Base-by-base conservation (phyloP, 2,888 invertebrate genomes). In the Sphaerophoria taeniata region DNA sequence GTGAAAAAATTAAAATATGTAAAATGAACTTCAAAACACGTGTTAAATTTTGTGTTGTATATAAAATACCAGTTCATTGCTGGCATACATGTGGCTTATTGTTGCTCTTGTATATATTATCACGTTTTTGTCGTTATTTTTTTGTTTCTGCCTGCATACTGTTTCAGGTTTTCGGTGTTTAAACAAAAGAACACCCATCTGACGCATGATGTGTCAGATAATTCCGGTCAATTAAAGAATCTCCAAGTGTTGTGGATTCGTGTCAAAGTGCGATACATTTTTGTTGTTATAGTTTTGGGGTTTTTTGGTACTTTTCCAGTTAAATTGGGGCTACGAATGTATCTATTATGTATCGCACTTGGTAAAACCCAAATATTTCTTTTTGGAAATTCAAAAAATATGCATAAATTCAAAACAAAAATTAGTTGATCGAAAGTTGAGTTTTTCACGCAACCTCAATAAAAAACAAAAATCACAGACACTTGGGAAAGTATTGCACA, bases 1-100 rank as follows among this genome's bases (percentile, higher is more conserved):
- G 36, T 51, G 0, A 56, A 16, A n/a, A 39, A 65, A 65, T 6
- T 36, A 36, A 6, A 9, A 43, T 43, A 65, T n/a, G n/a, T n/a
- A n/a, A n/a, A n/a, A n/a, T n/a, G n/a, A 65, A 34, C 67, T 67
- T 31, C n/a, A 24, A 67, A 67, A 53, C 67, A 67, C 67, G 67
- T 67, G 67, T 67, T 67, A 4, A 67, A n/a, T n/a, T 36, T 67
- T 39, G 24, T 67, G 39, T 65, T 65, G 16, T 65, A 36, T n/a
- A 49, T 34, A 49, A 16, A 53, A 51, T 67, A 53, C 24, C 67
- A 67, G 53, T 31, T 53, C n/a, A 67, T 24, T 39, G 24, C 24
- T 24, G 39, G 39, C 67, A 67, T 47, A 7, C 60, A 43, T 39
- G 67, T 24, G 11, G 39, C 24, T 33, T 33, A n/a, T 51, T 24